Evolutionary conservation across 2,113 vertebrate species (phyloP), one percentile per base, ranked within the genome.

Genomic region (Sialia sialis): DNA sequence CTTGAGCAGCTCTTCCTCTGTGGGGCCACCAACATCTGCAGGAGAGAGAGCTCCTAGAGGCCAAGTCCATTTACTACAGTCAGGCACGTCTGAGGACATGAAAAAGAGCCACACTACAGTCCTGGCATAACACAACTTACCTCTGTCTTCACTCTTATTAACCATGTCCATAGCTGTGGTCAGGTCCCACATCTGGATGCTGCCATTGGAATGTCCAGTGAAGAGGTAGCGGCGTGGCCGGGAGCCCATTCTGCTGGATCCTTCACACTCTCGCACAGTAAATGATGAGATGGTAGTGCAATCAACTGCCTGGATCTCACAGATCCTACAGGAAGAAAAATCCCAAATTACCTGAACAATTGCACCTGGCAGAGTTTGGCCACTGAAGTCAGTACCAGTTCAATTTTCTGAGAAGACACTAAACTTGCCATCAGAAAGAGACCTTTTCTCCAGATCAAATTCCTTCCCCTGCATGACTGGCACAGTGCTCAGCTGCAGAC

Each of bases 181-280:
- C 91, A 99, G 98, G 92, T 99, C 99, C 99, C 99, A 99, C 99
- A 99, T 99, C 90, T 99, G 99, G 92, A 99, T 99, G 98, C 99
- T 99, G 78, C 99, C 99, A 22, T 99, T 99, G 12, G 98, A 98
- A 25, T 99, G 99, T 29, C 99, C 99, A 0, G 99, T 99, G 95
- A 99, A 99, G 94, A 99, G 97, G 96, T 99, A 99, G 55, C 99
- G 99, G 5, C 99, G 97, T 4, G 99, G 99, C 85, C 99, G 97
- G 0, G 99, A 99, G 72, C 99, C 99, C 99, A 99, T 99, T 58
- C 99, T 97, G 84, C 99, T 99, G 59, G 99, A 99, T 25, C 99
- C 99, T 94, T 99, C 99, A 38, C 99, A 99, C 96, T 99, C 99
- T 11, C 99, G 95, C 66, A 99, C 99, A 20, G 99, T 99, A 88